Evolutionary conservation across 2,888 invertebrate species (phyloP).

Genomic region (Drosophila neonasuta): DNA sequence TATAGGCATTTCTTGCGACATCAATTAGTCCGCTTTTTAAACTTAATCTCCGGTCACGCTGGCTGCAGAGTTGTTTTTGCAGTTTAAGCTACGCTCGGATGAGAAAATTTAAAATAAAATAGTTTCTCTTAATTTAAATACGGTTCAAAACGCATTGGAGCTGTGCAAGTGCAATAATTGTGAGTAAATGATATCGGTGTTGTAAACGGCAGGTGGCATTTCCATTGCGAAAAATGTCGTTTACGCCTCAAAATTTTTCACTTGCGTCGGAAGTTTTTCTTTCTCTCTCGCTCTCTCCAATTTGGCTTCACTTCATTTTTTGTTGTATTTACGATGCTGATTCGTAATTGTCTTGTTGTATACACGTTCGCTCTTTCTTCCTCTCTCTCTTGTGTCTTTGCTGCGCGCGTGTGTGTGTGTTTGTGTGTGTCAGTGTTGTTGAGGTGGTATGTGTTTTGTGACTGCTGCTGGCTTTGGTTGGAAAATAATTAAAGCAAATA

Average conservation of each 20-base stretch:
- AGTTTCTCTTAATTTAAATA: slow-evolving; percentile 57
- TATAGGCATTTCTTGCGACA: not conserved
- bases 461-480: slow-evolving; percentile 43
- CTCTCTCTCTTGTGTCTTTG: slow-evolving; percentile 15
- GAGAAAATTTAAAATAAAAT: slow-evolving; percentile 59
- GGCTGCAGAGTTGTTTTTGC: slow-evolving; percentile 58
- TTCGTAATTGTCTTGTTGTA: slow-evolving; percentile 75
- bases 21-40: not conserved
- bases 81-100: slow-evolving; percentile 73
- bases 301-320: slow-evolving; percentile 49
- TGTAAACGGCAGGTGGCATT: slow-evolving; percentile 37
- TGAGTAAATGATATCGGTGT: slow-evolving; percentile 54
- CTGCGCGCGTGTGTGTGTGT: slow-evolving; percentile 16
- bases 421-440: slow-evolving; percentile 33
- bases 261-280: slow-evolving; percentile 63
- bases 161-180: slow-evolving; percentile 72
- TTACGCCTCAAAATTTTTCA: slow-evolving; percentile 61
- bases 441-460: slow-evolving; percentile 36
- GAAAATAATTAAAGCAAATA: slow-evolving; percentile 72
- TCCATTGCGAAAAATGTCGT: slow-evolving; percentile 28
- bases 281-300: slow-evolving; percentile 23
- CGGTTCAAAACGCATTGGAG: slow-evolving; percentile 66
- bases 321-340: slow-evolving; percentile 73
- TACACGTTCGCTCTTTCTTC: slow-evolving; percentile 57
- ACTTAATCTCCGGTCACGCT: not conserved